Evolutionary conservation across 2,797 vertebrate species (phyloP).

Genomic region (Acrocephalus scirpaceus): DNA sequence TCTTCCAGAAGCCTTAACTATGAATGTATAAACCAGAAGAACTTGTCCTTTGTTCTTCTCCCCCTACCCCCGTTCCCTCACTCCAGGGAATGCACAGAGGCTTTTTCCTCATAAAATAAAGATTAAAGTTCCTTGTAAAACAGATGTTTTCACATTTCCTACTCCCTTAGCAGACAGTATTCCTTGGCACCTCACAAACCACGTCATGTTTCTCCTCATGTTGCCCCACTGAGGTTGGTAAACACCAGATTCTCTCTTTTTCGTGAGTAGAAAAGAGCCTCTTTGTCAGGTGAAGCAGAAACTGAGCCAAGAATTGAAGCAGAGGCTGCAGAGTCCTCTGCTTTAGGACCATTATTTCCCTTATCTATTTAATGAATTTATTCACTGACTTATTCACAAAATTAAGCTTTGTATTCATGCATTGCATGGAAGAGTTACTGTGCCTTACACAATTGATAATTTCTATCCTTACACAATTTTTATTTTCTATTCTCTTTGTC

Average conservation of each 20-base stretch:
- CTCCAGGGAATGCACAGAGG: neutral
- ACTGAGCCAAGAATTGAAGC: neutral
- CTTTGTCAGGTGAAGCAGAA: neutral
- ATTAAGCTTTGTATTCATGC: neutral
- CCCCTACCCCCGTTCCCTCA: fast-evolving
- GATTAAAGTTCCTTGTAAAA: neutral
- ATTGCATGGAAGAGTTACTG: neutral
- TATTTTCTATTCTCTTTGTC: neutral
- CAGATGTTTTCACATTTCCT: neutral
- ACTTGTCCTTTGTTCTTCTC: neutral
- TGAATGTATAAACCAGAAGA: slow-evolving; percentile 32
- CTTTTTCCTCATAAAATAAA: neutral
- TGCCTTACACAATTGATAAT: neutral
- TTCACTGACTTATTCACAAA: neutral
- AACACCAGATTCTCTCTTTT: neutral
- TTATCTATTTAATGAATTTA: neutral
- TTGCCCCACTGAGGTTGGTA: neutral
- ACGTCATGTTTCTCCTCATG: neutral
- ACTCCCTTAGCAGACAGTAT: neutral
- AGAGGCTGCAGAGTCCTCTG: neutral
- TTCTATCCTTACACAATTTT: neutral
- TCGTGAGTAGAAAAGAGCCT: neutral
- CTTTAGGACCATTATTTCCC: neutral
- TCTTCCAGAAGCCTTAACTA: slow-evolving; percentile 8
- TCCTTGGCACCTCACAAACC: neutral